These are phyloP conservation scores for Sebastes nivosus DNA, from an alignment of 2,797 vertebrate genomes.

Conservation along the genomic window DNA sequence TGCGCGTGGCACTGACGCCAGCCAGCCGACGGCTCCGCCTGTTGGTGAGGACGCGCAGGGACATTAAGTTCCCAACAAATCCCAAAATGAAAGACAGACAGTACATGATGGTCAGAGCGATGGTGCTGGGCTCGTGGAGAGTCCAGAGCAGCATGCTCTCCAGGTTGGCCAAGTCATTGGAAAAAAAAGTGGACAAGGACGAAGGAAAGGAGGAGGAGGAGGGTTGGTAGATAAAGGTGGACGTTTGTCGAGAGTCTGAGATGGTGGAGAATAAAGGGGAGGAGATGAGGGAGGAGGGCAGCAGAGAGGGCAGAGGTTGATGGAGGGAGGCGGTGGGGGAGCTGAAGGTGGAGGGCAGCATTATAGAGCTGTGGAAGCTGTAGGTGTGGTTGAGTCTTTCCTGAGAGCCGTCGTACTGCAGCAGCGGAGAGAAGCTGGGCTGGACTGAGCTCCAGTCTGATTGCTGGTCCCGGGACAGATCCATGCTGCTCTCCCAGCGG, in stretches of 20 bases:
- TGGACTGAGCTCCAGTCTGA: constrained; percentile 28
- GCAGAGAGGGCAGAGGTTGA: constrained; percentile 48
- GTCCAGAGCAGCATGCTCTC: constrained; percentile 88
- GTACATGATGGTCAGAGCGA: constrained; percentile 86
- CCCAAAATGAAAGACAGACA: constrained; percentile 86
- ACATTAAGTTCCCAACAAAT: constrained; percentile 89
- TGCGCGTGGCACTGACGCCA: constrained; percentile 88
- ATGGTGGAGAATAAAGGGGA: constrained; percentile 29
- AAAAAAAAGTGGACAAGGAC: constrained; percentile 40
- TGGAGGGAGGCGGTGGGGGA: constrained; percentile 27
- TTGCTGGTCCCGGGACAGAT: constrained; percentile 43
- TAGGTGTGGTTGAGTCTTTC: constrained; percentile 45
- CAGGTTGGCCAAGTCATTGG: constrained; percentile 80
- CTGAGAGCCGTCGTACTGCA: constrained; percentile 23
- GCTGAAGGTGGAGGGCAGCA: constrained; percentile 33
- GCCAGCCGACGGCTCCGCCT: constrained; percentile 78
- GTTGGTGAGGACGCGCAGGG: constrained; percentile 88
- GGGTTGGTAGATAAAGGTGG: not conserved
- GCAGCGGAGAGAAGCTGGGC: constrained; percentile 60
- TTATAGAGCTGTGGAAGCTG: constrained; percentile 34
- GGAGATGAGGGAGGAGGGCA: constrained; percentile 34
- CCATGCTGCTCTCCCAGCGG: constrained; percentile 54
- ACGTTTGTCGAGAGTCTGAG: constrained; percentile 6
- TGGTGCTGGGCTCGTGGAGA: constrained; percentile 85
- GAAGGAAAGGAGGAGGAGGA: constrained; percentile 13